Base-by-base conservation (phyloP, 2,113 vertebrate genomes). In the Salvelinus namaycush region DNA sequence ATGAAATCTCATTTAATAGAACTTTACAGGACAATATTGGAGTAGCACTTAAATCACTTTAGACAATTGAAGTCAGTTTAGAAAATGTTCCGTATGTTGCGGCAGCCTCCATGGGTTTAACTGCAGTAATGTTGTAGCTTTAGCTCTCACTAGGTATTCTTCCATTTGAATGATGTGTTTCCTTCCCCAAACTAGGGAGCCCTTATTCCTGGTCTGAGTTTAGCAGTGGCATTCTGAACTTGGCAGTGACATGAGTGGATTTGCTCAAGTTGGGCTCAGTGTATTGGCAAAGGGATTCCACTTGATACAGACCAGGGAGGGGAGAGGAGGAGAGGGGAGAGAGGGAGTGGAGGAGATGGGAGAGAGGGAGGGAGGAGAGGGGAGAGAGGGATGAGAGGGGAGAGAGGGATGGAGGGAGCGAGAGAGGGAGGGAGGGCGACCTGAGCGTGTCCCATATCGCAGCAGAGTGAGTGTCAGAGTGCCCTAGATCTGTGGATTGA, bases 201-300 rank as follows among this genome's bases (percentile, higher is more conserved):
- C 2, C 39, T 44, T 44, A 3, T 44, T 44, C 8, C 39, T 44
- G 1, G 2, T 44, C 9, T 44, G 83, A 86, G 84, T 86, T 83
- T 80, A 78, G 78, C 67, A 11, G 78, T 84, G 57, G 6, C 68
- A 69, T 81, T 70, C 77, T 31, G 31, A 59, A 67, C 62, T 72
- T 75, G 75, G 83, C 87, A 76, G 70, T 62, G 31, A 24, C 65
- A 76, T 73, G 80, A 81, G 76, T 72, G 81, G 85, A 89, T 89
- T 89, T 88, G 88, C 87, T 88, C 83, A 82, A 87, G 79, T 88
- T 75, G 83, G 48, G n/a, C 81, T 91, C 83, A 85, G 84, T 79
- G 29, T 86, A 83, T 90, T 83, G 88, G 86, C 87, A 84, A 84
- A 81, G 79, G 31, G 68, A 81, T 72, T 79, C 83, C 85, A 87